Percentiles rank a stretch among this genome's conserved stretches.
Evolutionary conservation across 2,113 vertebrate species (phyloP).

Genomic region (Todiramphus chloris): DNA sequence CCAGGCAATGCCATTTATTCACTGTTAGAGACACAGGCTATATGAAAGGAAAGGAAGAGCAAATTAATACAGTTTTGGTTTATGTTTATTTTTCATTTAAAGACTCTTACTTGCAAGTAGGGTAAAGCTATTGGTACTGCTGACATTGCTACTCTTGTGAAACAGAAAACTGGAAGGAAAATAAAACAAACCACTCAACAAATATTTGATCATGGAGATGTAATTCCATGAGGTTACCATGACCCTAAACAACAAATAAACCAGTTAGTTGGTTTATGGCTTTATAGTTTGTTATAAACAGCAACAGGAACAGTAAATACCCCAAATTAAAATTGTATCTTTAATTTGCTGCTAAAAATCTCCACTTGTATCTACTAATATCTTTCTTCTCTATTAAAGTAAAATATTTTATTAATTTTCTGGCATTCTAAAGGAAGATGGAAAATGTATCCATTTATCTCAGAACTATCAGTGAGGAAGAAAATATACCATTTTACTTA

Average conservation of each 20-base stretch:
- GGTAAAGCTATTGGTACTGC: background rate
- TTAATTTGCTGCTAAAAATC: background rate
- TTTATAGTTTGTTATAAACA: slow-evolving; percentile 6
- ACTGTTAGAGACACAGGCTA: background rate
- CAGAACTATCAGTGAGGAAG: background rate
- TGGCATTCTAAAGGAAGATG: background rate
- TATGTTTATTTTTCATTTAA: background rate
- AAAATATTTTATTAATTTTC: background rate
- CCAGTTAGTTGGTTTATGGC: background rate
- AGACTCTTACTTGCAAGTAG: background rate
- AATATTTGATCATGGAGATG: slow-evolving; percentile 62
- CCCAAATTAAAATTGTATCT: background rate
- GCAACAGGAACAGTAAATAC: background rate
- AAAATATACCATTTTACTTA: background rate
- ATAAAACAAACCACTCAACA: background rate
- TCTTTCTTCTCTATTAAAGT: background rate
- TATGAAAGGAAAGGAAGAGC: background rate
- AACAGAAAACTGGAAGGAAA: background rate
- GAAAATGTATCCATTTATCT: background rate
- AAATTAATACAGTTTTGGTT: background rate
- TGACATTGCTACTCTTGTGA: slow-evolving; percentile 16
- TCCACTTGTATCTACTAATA: background rate
- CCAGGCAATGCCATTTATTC: background rate
- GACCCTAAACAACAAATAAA: slow-evolving; percentile 59
- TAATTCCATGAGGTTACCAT: slow-evolving; percentile 45